Evolutionary conservation across 2,113 vertebrate species (phyloP), one percentile per base, ranked within the genome.

Genomic region (Mungos mungo): DNA sequence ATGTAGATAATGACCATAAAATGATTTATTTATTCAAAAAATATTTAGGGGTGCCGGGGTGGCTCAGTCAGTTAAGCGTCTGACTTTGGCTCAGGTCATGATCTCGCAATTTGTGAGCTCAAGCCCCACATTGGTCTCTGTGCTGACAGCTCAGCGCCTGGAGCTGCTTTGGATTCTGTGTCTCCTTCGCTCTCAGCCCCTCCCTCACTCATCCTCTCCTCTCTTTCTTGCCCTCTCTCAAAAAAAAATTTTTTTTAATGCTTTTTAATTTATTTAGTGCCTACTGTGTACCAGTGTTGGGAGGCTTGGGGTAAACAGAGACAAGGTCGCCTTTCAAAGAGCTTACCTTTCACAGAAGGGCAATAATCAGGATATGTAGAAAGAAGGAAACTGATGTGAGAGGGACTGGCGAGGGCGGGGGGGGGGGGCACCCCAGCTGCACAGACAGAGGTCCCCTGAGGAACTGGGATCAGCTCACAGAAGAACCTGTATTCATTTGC

Each of bases 381-480:
- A 77, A 77, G 81, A 77, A 63, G 45, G 14, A 88, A 76, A 15
- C 3, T 0, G 12, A 4, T 35, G 4, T 60, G 5, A 66, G 52
- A 50, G 25, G 13, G 23, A 1, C 18, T n/a, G 13, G 29, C 25
- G 65, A 13, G 12, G 15, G 47, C 6, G 3, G 1, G 13, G 29
- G 4, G 10, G 21, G 50, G 7, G 27, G 50, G 10, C 15, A 29
- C 7, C 25, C 15, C 38, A 7, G 0, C 16, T 47, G 41, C 27
- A 29, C 25, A 14, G 41, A 77, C 27, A 77, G 15, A 35, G 8
- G 2, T 0, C 11, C 15, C 2, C 66, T 0, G 23, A 82, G 47
- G 7, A 47, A 0, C 18, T 4, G 4, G 68, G 1, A 1, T n/a
- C n/a, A 4, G 69, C 18, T 31, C 18, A 5, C 0, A 90, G 60